Conservation (phyloP, 2,888 invertebrate species). For the Drosophila limbata region DNA sequence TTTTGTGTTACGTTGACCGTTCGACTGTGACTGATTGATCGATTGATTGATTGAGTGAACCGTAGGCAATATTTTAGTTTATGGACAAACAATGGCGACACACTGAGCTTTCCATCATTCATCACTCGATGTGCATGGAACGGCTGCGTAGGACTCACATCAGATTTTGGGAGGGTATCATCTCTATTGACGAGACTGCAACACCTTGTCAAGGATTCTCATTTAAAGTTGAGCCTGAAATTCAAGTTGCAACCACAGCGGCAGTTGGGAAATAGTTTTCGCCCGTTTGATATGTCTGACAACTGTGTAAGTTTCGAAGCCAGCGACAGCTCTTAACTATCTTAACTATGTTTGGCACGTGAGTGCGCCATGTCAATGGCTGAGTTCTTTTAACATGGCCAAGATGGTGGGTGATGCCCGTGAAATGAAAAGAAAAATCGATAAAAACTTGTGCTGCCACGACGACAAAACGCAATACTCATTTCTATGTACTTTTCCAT, state of each 20-base stretch:
- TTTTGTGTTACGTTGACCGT: conserved; percentile 27
- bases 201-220: conserved; percentile 34
- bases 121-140: conserved; percentile 38
- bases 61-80: conserved; percentile 20
- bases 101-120: conserved; percentile 27
- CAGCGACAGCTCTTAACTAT: conserved; percentile 51
- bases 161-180: conserved; percentile 13
- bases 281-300: conserved; percentile 43
- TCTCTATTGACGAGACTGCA: conserved; percentile 33
- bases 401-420: conserved; percentile 24
- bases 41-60: conserved; percentile 46
- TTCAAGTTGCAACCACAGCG: conserved; percentile 19
- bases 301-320: conserved; percentile 28
- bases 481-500: conserved; percentile 27
- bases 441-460: conserved; percentile 44
- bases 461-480: conserved; percentile 22
- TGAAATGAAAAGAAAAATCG: conserved; percentile 52
- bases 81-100: conserved; percentile 50
- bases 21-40: conserved; percentile 37
- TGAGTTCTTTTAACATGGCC: conserved; percentile 13
- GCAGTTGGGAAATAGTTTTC: conserved; percentile 52
- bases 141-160: conserved; percentile 31
- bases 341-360: conserved; percentile 68
- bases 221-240: conserved; percentile 55
- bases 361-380: conserved; percentile 4